Evolutionary conservation across 2,113 vertebrate genomes (phyloP).

Genomic region (Tachuris rubrigastra): DNA sequence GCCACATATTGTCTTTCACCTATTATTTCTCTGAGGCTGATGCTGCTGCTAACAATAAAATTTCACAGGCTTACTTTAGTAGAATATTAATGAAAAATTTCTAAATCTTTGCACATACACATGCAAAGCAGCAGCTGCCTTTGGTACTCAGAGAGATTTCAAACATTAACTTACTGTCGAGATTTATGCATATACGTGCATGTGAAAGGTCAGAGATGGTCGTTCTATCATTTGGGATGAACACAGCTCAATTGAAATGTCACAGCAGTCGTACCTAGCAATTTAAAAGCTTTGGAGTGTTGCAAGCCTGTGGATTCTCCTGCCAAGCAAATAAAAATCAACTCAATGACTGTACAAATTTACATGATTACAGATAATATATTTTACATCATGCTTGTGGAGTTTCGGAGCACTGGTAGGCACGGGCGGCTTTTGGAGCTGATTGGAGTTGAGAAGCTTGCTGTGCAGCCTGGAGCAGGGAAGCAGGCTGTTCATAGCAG

Average conservation of each 20-base stretch:
- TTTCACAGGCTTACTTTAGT: slow-evolving; percentile 19
- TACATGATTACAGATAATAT: slow-evolving; percentile 63
- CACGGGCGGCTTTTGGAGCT: slow-evolving; percentile 27
- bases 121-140: slow-evolving; percentile 15
- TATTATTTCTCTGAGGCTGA: slow-evolving; percentile 29
- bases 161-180: slow-evolving; percentile 54
- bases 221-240: slow-evolving; percentile 52
- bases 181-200: not conserved
- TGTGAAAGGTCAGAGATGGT: slow-evolving; percentile 60
- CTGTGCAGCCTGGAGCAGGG: slow-evolving; percentile 30
- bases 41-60: slow-evolving; percentile 25
- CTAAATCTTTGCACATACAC: slow-evolving; percentile 19
- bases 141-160: slow-evolving; percentile 33
- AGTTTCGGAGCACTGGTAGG: slow-evolving; percentile 29
- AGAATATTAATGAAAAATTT: slow-evolving; percentile 62
- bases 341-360: slow-evolving; percentile 57
- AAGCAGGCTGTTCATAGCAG: not conserved
- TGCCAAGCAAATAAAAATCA: slow-evolving; percentile 63
- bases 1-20: slow-evolving; percentile 28
- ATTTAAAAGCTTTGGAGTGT: slow-evolving; percentile 60
- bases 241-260: slow-evolving; percentile 62
- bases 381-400: slow-evolving; percentile 49
- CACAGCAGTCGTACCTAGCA: slow-evolving; percentile 55
- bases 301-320: slow-evolving; percentile 48
- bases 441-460: slow-evolving; percentile 47